These are phyloP conservation scores for Amphimedon queenslandica DNA, from an alignment of 37 sponge, comb jelly and placozoan genomes.

Conservation along the genomic window DNA sequence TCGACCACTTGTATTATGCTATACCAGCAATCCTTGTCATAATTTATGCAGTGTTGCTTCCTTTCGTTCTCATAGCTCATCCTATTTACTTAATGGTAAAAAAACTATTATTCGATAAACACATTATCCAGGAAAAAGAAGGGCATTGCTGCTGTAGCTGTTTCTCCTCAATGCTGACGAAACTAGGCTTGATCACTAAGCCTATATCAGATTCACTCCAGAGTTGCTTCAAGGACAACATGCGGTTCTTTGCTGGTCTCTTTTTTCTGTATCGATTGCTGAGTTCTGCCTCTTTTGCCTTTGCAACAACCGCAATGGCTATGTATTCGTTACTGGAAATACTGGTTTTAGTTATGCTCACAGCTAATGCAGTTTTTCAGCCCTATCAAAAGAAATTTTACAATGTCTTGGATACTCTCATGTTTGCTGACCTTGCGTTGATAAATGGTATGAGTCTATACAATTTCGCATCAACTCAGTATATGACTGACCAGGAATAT, in stretches of 20 bases:
- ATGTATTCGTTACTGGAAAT: slow-evolving; percentile 13
- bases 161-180: background rate
- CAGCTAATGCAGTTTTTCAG: slow-evolving; percentile 9
- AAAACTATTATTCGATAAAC: no score
- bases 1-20: slow-evolving; percentile 22
- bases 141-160: background rate
- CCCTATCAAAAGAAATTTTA: slow-evolving; percentile 20
- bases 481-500: background rate
- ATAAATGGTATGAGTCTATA: slow-evolving; percentile 6
- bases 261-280: slow-evolving; percentile 21
- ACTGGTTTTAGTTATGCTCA: slow-evolving; percentile 15
- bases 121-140: background rate
- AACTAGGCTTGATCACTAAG: background rate
- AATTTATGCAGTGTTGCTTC: background rate
- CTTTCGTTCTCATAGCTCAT: slow-evolving; percentile 4
- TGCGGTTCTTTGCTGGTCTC: slow-evolving; percentile 33
- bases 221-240: slow-evolving; percentile 23
- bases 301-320: background rate
- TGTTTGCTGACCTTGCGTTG: background rate
- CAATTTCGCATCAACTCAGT: slow-evolving; percentile 12
- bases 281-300: slow-evolving; percentile 3
- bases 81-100: slow-evolving; percentile 2
- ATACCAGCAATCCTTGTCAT: slow-evolving; percentile 20
- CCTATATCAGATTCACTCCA: slow-evolving; percentile 35
- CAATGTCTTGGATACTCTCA: slow-evolving; percentile 22